Evolutionary conservation across 1,140 invertebrate species (phyloP).

Genomic region (Drosophila teissieri): DNA sequence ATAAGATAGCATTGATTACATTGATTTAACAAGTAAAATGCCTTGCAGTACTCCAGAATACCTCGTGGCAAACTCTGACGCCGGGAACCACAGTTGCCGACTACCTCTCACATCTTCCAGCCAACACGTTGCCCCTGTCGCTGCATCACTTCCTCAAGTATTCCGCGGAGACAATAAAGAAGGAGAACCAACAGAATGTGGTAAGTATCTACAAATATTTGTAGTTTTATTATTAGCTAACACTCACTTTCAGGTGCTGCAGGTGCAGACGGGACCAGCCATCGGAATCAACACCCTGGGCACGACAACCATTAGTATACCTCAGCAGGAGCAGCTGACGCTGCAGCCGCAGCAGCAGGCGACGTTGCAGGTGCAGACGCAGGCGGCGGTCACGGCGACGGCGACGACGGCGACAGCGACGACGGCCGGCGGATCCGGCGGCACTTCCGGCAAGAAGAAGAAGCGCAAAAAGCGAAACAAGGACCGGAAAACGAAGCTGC

Average conservation of each 20-base stretch:
- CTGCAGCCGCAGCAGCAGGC: constrained; percentile 64
- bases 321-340: constrained; percentile 72
- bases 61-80: constrained; percentile 90
- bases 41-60: constrained; percentile 80
- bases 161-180: constrained; percentile 91
- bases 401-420: constrained; percentile 32
- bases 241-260: constrained; percentile 56
- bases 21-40: not conserved
- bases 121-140: constrained; percentile 90
- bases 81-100: constrained; percentile 92
- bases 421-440: constrained; percentile 85
- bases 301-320: constrained; percentile 82
- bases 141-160: constrained; percentile 94
- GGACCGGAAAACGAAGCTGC: constrained; percentile 91
- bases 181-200: constrained; percentile 86
- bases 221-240: not conserved
- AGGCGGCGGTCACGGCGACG: constrained; percentile 44
- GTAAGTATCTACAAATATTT: constrained; percentile 37
- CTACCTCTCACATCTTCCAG: constrained; percentile 90
- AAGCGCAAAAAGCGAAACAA: constrained; percentile 93
- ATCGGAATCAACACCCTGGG: constrained; percentile 81
- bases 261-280: constrained; percentile 82
- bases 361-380: constrained; percentile 64
- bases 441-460: constrained; percentile 88
- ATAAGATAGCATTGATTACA: too few relatives aligned